Evolutionary conservation across 2,888 invertebrate species (phyloP).

Genomic region (Trachelus troglodyta): DNA sequence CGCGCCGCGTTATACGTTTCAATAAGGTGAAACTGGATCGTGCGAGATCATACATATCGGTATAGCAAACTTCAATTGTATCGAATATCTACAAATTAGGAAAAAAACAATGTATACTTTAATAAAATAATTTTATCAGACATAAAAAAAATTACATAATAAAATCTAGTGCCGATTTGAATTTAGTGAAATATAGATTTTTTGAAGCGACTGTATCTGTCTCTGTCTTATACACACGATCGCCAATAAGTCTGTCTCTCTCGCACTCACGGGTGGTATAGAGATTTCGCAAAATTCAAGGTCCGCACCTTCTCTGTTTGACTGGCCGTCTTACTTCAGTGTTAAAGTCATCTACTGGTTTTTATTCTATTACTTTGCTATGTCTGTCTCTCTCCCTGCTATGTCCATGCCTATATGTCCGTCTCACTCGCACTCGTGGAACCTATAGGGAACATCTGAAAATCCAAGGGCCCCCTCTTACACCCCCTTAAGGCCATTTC

Average conservation of each 20-base stretch:
- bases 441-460: neutral
- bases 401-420: neutral
- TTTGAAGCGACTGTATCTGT: neutral
- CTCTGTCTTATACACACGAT: neutral
- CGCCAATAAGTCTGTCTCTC: neutral
- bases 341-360: neutral
- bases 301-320: neutral
- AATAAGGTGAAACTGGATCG: constrained; percentile 3
- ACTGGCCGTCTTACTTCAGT: neutral
- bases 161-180: neutral
- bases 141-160: neutral
- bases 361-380: neutral
- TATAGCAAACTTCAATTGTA: neutral
- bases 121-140: neutral
- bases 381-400: neutral
- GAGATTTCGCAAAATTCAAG: neutral
- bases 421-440: neutral
- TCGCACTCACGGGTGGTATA: neutral
- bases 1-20: constrained; percentile 2
- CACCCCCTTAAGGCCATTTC: constrained; percentile 25
- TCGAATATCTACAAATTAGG: neutral
- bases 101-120: neutral
- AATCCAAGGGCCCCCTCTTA: neutral
- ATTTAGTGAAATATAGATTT: neutral
- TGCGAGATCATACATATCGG: neutral